Evolutionary conservation across 2,113 vertebrate genomes (phyloP).

Genomic region (Meriones unguiculatus): DNA sequence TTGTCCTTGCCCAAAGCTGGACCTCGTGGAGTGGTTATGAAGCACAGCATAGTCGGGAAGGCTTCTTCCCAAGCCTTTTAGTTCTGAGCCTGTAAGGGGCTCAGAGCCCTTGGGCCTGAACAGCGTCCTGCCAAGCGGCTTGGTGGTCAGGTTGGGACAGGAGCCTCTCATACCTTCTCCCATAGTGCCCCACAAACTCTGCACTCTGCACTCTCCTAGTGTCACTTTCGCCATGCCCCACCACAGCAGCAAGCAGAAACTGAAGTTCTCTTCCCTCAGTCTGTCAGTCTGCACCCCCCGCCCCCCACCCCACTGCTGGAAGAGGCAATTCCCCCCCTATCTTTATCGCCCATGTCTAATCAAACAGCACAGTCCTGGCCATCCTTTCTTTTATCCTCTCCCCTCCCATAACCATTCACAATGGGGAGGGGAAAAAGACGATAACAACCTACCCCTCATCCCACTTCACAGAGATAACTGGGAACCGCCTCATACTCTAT

Average conservation of each 20-base stretch:
- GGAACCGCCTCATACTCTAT: neutral
- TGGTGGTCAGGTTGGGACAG: too few species aligned
- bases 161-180: neutral
- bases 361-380: neutral
- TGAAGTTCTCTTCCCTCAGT: neutral
- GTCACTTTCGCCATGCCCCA: neutral
- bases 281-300: neutral
- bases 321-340: neutral
- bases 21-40: neutral
- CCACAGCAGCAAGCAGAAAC: neutral
- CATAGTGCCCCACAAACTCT: too few species aligned
- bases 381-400: conserved; percentile 21
- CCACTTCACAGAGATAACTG: neutral
- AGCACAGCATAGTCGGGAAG: neutral
- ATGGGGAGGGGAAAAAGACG: neutral
- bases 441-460: neutral
- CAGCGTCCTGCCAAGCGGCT: neutral
- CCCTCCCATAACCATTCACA: neutral
- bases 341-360: conserved; percentile 36
- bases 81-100: neutral
- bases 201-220: neutral
- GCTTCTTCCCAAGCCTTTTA: neutral
- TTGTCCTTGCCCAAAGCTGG: neutral
- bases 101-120: neutral
- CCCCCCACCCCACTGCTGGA: neutral